Base-by-base conservation (phyloP, 1,140 invertebrate genomes). In the Ips nitidus region DNA sequence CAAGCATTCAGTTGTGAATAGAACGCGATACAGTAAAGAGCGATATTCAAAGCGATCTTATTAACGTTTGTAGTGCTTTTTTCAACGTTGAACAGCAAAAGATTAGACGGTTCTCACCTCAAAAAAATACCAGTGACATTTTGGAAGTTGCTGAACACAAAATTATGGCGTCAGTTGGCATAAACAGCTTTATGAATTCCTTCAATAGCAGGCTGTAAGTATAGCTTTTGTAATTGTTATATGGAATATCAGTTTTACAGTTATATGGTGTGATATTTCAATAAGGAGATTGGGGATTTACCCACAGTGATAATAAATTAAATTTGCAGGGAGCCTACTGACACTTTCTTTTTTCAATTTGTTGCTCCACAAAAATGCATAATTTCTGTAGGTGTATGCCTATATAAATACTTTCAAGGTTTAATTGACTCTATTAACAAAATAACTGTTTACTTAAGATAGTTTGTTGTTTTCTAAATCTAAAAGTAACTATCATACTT, bases 191-290 rank as follows among this genome's bases (percentile, higher is more conserved):
- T 73, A 68, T 81, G 71, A 79, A 80, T 76, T 79, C 79, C 22
- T 81, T 80, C 67, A 77, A 76, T 69, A 77, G 73, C 63, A 77
- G 73, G 75, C 70, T 81, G 80, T 81, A 77, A 80, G 80, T 80
- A 74, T 70, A 38, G 37, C 7, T 8, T 5, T 6, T 50, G 6
- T 22, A 3, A 22, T 3, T 2, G 7, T 50, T 3, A 50, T 22
- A 22, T 22, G 45, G 1, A 50, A 50, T 50, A 22, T 50, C 1
- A 2, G 3, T 22, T 8, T 50, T 50, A 8, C 1, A 22, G 6
- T 3, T 22, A 3, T 50, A 50, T 22, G 6, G 45, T 50, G 2
- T 8, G 6, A 22, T 22, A 50, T 50, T 36, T 52, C 41, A 8
- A 71, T 39, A n/a, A 59, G 37, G 4, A 50, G 22, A 50, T 1